phyloP scores from a whole-genome alignment of 2,797 vertebrate species.

The Holocentrus rufus region DNA sequence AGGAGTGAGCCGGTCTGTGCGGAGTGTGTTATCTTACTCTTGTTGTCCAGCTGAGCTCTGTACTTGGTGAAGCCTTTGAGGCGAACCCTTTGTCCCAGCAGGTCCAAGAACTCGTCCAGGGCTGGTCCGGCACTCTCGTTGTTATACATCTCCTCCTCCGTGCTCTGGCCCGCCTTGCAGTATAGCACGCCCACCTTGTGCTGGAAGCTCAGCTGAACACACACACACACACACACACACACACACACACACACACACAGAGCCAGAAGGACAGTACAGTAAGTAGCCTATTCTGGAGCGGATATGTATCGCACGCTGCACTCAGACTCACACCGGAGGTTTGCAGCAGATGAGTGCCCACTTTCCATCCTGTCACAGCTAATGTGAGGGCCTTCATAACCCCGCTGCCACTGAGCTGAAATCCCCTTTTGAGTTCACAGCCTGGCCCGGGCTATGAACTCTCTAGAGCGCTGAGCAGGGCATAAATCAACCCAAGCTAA shows the following conservation, averaged over 20 bases:
- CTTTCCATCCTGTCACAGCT: constrained; percentile 73
- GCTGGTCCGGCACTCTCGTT: constrained; percentile 93
- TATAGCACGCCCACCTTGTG: constrained; percentile 98
- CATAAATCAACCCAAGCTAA: constrained; percentile 72
- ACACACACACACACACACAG: constrained; percentile 57
- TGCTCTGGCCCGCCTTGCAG: constrained; percentile 96
- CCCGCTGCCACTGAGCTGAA: constrained; percentile 53
- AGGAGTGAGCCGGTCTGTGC: constrained; percentile 16
- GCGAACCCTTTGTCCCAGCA: constrained; percentile 94
- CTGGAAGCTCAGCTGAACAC: constrained; percentile 94
- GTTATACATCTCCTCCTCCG: constrained; percentile 99
- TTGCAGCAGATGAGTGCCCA: constrained; percentile 46
- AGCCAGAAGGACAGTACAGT: constrained; percentile 58
- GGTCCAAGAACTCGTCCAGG: constrained; percentile 96
- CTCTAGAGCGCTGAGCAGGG: constrained; percentile 52
- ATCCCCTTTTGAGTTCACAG: constrained; percentile 49
- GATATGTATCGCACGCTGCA: constrained; percentile 35
- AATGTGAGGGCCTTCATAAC: constrained; percentile 57
- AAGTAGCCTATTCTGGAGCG: constrained; percentile 59
- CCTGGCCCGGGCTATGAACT: constrained; percentile 52
- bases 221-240: constrained; percentile 64
- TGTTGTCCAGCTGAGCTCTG: constrained; percentile 96
- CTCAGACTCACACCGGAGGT: constrained; percentile 54
- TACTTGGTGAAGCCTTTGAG: constrained; percentile 97
- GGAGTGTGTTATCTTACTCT: constrained; percentile 86